These are phyloP conservation scores for Sarcophaga subvicina DNA, from an alignment of 2,888 invertebrate species.

Conservation along the genomic window DNA sequence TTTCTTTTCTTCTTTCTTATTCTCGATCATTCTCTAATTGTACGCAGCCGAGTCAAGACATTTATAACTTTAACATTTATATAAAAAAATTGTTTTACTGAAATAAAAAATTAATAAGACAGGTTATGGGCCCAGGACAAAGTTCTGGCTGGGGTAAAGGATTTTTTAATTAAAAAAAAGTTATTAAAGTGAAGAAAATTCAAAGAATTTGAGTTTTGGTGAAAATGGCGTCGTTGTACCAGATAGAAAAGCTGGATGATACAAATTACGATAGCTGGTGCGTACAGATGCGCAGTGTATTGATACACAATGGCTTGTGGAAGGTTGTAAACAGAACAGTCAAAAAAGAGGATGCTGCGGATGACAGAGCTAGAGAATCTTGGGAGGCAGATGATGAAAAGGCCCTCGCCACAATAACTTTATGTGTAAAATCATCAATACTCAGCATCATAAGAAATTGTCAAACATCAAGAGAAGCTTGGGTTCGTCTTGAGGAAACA, in stretches of 20 bases:
- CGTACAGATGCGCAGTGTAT: conserved; percentile 49
- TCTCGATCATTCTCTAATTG: no score
- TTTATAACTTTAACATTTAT: no score
- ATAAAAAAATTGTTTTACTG: no score
- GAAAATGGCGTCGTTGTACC: conserved; percentile 41
- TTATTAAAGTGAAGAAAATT: no score
- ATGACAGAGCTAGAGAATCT: no score
- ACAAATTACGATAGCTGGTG: conserved; percentile 50
- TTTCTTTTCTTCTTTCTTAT: no score
- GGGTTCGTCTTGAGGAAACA: conserved; percentile 1
- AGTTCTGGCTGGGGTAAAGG: neutral
- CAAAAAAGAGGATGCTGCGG: neutral
- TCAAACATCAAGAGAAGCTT: conserved; percentile 15
- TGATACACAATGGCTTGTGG: conserved; percentile 55
- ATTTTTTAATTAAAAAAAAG: no score
- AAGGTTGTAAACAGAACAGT: conserved; percentile 31
- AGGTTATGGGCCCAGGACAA: conserved; percentile 23
- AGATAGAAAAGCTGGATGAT: conserved; percentile 54
- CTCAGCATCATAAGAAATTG: no score
- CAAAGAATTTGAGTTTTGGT: neutral
- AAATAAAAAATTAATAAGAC: neutral
- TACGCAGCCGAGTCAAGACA: no score
- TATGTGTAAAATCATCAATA: conserved; percentile 46
- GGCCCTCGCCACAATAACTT: conserved; percentile 29
- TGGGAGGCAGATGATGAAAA: conserved; percentile 28